Conservation (phyloP, 2,888 invertebrate genomes). For the Ophion costatus region DNA sequence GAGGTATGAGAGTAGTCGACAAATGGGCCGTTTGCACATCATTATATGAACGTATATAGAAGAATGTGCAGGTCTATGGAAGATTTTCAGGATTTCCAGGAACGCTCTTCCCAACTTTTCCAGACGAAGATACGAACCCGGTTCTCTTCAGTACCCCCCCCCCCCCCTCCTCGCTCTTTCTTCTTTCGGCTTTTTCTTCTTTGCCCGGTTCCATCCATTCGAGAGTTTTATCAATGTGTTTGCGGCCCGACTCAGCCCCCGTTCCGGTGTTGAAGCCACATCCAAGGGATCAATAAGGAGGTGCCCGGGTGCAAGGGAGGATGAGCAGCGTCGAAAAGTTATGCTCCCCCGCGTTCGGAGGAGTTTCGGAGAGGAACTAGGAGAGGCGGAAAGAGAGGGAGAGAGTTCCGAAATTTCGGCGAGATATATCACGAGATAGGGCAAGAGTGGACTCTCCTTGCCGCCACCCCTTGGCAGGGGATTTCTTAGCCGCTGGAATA, state of each 20-base stretch:
- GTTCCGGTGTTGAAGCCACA: conserved; percentile 69
- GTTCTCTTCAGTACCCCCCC: background rate
- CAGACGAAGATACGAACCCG: conserved; percentile 16
- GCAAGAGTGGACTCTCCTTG: conserved; percentile 41
- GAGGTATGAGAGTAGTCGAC: background rate
- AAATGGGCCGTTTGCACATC: conserved; percentile 26
- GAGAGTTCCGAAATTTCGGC: conserved; percentile 54
- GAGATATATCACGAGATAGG: conserved; percentile 31
- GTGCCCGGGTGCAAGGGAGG: conserved; percentile 71
- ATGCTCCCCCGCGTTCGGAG: conserved; percentile 57
- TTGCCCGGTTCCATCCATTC: conserved; percentile 57
- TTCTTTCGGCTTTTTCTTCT: conserved; percentile 23
- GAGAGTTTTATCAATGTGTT: conserved; percentile 75
- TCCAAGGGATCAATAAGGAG: conserved; percentile 79
- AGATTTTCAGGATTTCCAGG: conserved; percentile 17
- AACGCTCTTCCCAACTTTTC: conserved; percentile 25
- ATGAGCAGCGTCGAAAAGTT: conserved; percentile 73
- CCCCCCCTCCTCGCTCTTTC: conserved; percentile 1
- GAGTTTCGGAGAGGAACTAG: background rate
- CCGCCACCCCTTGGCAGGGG: conserved; percentile 10
- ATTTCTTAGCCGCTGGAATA: conserved; percentile 49
- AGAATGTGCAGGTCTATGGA: background rate
- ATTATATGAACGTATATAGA: conserved; percentile 26
- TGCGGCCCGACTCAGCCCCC: conserved; percentile 59
- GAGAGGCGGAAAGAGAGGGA: conserved; percentile 30